Conservation (phyloP, 2,797 vertebrate genomes). For the Chelonia mydas region DNA sequence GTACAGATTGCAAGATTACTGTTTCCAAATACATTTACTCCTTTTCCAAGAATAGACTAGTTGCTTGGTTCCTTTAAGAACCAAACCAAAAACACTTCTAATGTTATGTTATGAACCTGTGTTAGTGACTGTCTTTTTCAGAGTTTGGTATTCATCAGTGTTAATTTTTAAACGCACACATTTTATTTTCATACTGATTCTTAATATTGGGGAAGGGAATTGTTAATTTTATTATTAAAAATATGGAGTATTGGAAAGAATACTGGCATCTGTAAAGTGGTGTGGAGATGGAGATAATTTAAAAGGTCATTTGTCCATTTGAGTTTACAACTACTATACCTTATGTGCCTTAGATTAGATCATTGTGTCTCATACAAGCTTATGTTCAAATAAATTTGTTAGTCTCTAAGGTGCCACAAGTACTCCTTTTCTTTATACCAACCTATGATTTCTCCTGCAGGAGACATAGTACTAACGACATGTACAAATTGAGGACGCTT, state of each 20-base stretch:
- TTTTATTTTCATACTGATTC: neutral
- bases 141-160: neutral
- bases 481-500: neutral
- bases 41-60: neutral
- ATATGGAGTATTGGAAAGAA: neutral
- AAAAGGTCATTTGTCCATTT: fast-evolving
- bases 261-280: neutral
- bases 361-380: neutral
- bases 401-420: no score
- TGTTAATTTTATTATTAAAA: no score
- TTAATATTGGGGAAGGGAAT: neutral
- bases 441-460: neutral
- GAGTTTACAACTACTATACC: fast-evolving
- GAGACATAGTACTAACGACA: neutral
- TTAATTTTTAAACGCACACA: neutral
- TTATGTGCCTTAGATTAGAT: fast-evolving
- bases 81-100: neutral
- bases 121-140: neutral
- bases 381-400: no score
- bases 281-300: neutral
- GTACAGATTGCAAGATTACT: neutral
- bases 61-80: neutral
- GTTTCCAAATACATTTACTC: no score
- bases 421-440: neutral
- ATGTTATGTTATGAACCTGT: neutral